Percentiles rank a stretch among this genome's conserved stretches.
These are phyloP conservation scores for Actinopyga echinites DNA, from an alignment of 53 echinoderm and acorn worm species.

Conservation along the genomic window DNA sequence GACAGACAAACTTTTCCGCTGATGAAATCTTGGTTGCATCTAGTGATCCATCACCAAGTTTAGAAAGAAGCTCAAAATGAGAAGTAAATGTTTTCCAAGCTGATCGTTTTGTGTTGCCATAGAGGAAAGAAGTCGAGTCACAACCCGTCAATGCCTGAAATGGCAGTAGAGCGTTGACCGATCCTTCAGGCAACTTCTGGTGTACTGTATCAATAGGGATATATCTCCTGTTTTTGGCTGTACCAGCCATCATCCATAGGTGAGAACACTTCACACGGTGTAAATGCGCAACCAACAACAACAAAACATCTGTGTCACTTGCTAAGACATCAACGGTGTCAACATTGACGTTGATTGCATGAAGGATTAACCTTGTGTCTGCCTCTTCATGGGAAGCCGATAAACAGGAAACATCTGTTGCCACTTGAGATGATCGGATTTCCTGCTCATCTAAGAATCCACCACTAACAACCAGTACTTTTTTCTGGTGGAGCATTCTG, in stretches of 20 bases:
- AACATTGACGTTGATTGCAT: conserved; percentile 18
- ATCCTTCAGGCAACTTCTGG: background rate
- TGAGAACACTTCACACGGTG: background rate
- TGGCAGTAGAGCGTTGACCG: background rate
- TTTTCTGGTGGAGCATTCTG: background rate
- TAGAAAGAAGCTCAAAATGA: background rate
- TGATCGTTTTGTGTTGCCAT: conserved; percentile 17
- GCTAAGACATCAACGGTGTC: conserved; percentile 27
- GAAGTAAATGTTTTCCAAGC: conserved; percentile 5
- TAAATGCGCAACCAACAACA: conserved; percentile 12
- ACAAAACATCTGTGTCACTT: conserved; percentile 28
- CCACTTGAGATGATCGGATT: background rate
- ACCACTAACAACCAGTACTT: conserved; percentile 24
- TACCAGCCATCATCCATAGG: conserved; percentile 49
- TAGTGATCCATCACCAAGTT: background rate
- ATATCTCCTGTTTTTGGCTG: conserved; percentile 22
- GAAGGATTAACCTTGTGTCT: conserved; percentile 40
- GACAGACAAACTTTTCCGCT: conserved; percentile 32
- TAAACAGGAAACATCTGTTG: background rate
- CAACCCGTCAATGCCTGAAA: conserved; percentile 43
- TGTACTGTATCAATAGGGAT: conserved; percentile 23
- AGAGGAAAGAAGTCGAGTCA: conserved; percentile 16
- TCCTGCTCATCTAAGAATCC: conserved; percentile 19
- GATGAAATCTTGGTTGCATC: conserved; percentile 1
- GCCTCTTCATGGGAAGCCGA: conserved; percentile 35